Base-by-base conservation (phyloP, 2,797 vertebrate genomes). In the Leptodactylus fallax region DNA sequence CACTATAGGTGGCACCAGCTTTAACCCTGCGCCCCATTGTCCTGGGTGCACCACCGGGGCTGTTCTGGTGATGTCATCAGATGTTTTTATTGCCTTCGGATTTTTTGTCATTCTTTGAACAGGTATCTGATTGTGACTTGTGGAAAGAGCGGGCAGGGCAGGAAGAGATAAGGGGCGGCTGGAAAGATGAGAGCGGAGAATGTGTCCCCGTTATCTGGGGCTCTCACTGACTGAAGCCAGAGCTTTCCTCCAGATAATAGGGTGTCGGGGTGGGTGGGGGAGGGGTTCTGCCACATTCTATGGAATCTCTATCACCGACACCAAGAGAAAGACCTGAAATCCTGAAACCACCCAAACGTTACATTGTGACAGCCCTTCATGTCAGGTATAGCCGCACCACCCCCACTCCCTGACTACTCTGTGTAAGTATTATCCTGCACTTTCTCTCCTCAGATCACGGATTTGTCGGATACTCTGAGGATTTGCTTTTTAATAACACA, bases 381-480 rank as follows among this genome's bases (percentile, higher is more conserved):
- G 12, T 2, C n/a, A 11, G 60, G 19, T 6, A 12, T 4, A 58
- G 12, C 56, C 12, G 8, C 60, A n/a, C 0, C 8, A 8, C 21
- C 19, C 71, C 47, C n/a, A 4, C 6, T 61, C 60, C 6, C 69
- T 72, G 25, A 72, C 45, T 72, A 7, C 45, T 19, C 45, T 36
- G 36, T 36, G 4, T 2, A 36, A 2, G 1, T 36, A 36, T 36
- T 36, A 36, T 36, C 36, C 2, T 36, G 36, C 1, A 36, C 36
- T 87, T n/a, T n/a, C 1, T 65, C 79, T 47, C 93, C 51, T 2
- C 94, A 99, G 98, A 95, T 2, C 95, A 97, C 0, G 98, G 98
- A 1, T 99, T 99, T 0, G 90, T 98, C 0, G 98, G 98, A 13
- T 99, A 99, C 90, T 96, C 97, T 0, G 85, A 95, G 19, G 94